These are phyloP conservation scores for Carettochelys insculpta DNA, from an alignment of 2,113 vertebrate species.

Conservation along the genomic window DNA sequence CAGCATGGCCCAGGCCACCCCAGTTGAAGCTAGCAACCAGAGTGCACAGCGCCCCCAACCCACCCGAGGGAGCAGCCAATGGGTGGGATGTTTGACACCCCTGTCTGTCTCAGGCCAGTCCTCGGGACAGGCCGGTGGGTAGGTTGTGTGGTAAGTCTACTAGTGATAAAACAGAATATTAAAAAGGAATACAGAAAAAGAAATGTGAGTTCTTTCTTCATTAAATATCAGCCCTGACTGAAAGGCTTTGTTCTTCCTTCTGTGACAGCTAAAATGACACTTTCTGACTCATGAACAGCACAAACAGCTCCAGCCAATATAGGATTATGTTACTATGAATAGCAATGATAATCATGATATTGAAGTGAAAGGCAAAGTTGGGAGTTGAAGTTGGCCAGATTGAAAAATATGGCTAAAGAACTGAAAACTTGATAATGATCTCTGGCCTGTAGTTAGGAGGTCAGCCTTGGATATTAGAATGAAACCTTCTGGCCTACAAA, in stretches of 20 bases:
- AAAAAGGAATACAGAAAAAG: not conserved
- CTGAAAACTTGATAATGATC: not conserved
- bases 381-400: not conserved
- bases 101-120: too few relatives aligned
- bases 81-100: too few relatives aligned
- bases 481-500: not conserved
- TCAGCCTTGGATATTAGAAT: fast-evolving
- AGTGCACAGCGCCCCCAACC: too few relatives aligned
- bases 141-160: too few relatives aligned
- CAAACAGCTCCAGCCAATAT: not conserved
- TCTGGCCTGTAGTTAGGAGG: not conserved
- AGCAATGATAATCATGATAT: not conserved
- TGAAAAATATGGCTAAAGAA: not conserved
- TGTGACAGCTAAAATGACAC: not conserved
- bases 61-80: too few relatives aligned
- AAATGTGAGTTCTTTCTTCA: not conserved
- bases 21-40: too few relatives aligned
- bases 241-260: not conserved
- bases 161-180: not conserved
- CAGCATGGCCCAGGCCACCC: too few relatives aligned
- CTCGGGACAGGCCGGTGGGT: too few relatives aligned
- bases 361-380: not conserved
- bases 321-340: not conserved
- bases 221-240: not conserved
- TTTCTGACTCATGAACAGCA: not conserved